A percentile compares a stretch with the other conserved stretches of the same genome.
phyloP scores from a whole-genome alignment of 2,113 vertebrate species.

The Mesocricetus auratus region DNA sequence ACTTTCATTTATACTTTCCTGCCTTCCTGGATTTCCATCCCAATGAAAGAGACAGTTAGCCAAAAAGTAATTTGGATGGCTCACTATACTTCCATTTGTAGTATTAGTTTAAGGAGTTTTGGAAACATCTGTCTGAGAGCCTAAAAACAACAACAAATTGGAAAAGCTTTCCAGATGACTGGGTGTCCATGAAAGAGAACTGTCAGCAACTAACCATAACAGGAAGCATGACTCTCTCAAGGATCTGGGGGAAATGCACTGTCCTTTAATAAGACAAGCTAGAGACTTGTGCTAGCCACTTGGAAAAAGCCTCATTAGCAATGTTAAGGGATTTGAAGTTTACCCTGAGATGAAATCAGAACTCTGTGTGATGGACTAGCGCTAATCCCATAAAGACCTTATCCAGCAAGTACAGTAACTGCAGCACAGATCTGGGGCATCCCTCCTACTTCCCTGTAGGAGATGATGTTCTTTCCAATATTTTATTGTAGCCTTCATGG shows the following conservation, averaged over 20 bases:
- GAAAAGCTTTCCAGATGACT: neutral
- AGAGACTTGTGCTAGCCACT: neutral
- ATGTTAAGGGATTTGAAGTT: constrained; percentile 6
- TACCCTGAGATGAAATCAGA: constrained; percentile 1
- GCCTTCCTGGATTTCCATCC: neutral
- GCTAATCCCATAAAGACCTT: neutral
- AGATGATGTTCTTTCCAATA: neutral
- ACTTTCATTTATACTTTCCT: neutral
- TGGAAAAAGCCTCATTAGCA: neutral
- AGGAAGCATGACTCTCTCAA: neutral
- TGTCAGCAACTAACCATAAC: neutral
- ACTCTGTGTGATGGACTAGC: neutral
- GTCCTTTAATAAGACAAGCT: neutral
- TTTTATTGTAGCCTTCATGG: neutral
- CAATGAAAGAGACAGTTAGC: neutral
- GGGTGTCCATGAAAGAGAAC: neutral
- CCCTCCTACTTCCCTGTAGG: neutral
- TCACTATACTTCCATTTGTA: neutral
- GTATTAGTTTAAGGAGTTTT: neutral
- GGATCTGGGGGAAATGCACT: neutral
- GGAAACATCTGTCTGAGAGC: neutral
- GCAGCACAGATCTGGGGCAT: neutral
- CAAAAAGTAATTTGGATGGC: neutral
- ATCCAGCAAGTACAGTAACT: neutral
- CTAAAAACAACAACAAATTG: neutral